A percentile compares a stretch with the other conserved stretches of the same genome.
phyloP scores from a whole-genome alignment of 2,113 vertebrate species.

The Dasyurus viverrinus region DNA sequence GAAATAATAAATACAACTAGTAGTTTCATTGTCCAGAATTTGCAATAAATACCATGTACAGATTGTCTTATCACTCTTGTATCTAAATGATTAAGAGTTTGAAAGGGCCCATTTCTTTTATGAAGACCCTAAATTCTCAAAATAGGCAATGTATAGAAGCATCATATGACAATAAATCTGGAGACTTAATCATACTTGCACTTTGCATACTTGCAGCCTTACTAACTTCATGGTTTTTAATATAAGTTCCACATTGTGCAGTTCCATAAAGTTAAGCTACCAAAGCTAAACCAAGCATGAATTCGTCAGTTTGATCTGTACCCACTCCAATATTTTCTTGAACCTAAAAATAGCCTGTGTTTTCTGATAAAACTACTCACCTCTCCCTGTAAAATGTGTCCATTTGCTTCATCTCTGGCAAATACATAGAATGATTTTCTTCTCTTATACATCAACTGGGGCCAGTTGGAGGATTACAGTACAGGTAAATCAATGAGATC shows the following conservation, averaged over 20 bases:
- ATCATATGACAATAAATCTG: neutral
- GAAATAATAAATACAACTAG: neutral
- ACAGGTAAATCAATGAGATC: neutral
- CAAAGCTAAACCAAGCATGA: slow-evolving; percentile 7
- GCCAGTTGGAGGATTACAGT: neutral
- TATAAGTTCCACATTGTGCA: slow-evolving; percentile 13
- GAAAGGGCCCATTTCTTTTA: neutral
- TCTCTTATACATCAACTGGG: neutral
- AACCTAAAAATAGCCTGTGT: neutral
- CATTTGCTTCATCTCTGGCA: neutral
- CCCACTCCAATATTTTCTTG: neutral
- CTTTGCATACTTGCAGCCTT: neutral
- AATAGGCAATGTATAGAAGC: neutral
- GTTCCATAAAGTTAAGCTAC: slow-evolving; percentile 21
- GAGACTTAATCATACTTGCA: neutral
- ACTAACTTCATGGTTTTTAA: slow-evolving; percentile 15
- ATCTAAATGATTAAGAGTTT: neutral
- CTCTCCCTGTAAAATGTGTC: neutral
- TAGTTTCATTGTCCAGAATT: slow-evolving; percentile 4
- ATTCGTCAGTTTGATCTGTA: neutral
- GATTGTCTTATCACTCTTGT: neutral
- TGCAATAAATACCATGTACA: neutral
- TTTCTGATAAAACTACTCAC: slow-evolving; percentile 34
- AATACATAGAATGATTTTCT: neutral
- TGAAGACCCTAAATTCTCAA: neutral